A percentile compares a stretch with the other conserved stretches of the same genome.
These are phyloP conservation scores for Chaetoderma sp. DNA, from an alignment of 2,888 invertebrate genomes.

Conservation along the genomic window DNA sequence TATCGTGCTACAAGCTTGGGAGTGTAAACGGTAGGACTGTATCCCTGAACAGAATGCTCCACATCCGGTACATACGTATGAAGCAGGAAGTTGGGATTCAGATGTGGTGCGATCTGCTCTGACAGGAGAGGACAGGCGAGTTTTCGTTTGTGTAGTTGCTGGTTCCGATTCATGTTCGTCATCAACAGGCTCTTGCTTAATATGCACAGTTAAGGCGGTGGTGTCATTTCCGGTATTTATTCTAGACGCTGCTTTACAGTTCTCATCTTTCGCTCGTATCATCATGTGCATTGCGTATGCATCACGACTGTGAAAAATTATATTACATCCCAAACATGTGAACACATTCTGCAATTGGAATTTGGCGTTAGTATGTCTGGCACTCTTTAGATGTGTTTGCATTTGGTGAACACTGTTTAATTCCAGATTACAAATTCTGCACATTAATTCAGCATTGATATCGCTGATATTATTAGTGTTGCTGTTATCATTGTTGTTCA, in stretches of 20 bases:
- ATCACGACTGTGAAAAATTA: constrained; percentile 64
- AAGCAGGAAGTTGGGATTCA: too few relatives aligned
- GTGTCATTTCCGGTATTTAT: background rate
- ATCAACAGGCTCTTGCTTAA: constrained; percentile 1
- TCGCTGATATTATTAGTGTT: too few relatives aligned
- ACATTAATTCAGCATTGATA: constrained; percentile 26
- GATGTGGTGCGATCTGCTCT: too few relatives aligned
- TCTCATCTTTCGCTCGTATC: constrained; percentile 65
- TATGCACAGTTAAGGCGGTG: background rate
- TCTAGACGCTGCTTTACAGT: constrained; percentile 35
- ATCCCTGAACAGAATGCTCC: background rate
- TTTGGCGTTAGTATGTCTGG: constrained; percentile 43
- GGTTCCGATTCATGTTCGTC: background rate
- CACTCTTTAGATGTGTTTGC: constrained; percentile 37
- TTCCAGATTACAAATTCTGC: constrained; percentile 40
- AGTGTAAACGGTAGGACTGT: too few relatives aligned
- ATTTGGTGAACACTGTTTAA: constrained; percentile 26
- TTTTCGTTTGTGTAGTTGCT: background rate
- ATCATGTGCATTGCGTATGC: constrained; percentile 70
- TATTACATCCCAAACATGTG: constrained; percentile 65
- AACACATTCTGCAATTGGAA: constrained; percentile 39
- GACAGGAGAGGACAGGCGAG: background rate
- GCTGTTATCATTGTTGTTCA: too few relatives aligned
- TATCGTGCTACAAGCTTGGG: too few relatives aligned
- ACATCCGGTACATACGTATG: constrained; percentile 3